These are phyloP conservation scores for Semotilus atromaculatus DNA, from an alignment of 2,797 vertebrate genomes.

Conservation along the genomic window DNA sequence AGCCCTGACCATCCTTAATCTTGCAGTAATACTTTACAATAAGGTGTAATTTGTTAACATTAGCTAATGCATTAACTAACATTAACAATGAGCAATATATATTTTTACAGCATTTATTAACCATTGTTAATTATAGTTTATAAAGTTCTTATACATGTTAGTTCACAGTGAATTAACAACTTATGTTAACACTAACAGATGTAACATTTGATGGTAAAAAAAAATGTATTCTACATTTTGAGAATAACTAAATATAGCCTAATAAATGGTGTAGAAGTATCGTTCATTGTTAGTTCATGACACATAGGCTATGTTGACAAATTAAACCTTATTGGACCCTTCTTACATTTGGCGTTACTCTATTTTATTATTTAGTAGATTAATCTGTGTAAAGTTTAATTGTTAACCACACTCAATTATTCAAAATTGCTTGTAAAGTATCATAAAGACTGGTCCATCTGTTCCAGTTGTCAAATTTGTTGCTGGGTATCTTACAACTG, in stretches of 20 bases:
- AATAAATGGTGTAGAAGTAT: not conserved
- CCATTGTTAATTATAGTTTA: not conserved
- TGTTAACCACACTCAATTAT: not conserved
- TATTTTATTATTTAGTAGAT: not conserved
- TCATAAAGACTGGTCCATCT: not conserved
- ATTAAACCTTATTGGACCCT: not conserved
- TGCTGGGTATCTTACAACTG: constrained; percentile 3
- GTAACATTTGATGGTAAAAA: not conserved
- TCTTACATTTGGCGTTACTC: not conserved
- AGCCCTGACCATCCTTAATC: not conserved
- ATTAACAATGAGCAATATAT: not conserved
- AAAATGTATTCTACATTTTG: not conserved
- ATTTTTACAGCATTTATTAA: not conserved
- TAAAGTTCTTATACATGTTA: not conserved
- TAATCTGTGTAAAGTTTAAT: not conserved
- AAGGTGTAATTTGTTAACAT: too few species aligned
- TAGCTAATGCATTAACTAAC: not conserved
- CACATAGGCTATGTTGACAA: too few species aligned
- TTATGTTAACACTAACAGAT: not conserved
- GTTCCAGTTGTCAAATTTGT: constrained; percentile 14
- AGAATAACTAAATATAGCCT: not conserved
- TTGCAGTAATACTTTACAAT: not conserved
- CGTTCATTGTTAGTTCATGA: not conserved
- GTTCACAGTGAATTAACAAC: not conserved
- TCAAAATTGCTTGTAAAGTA: not conserved